Percentiles rank a stretch among this genome's conserved stretches.
phyloP scores from a whole-genome alignment of 2,888 invertebrate species.

The Drosophila pseudotalamancana region DNA sequence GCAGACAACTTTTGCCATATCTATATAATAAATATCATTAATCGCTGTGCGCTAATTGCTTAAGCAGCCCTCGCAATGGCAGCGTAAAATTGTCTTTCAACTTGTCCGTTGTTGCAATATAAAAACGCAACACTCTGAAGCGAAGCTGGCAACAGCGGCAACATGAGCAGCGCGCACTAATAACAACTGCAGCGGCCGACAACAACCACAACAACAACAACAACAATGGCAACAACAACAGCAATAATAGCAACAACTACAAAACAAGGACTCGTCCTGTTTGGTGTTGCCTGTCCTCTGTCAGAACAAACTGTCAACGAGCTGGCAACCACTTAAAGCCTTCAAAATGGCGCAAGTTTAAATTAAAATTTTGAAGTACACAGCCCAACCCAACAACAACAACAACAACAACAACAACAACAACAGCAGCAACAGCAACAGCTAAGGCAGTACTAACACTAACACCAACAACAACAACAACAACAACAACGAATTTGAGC shows the following conservation, averaged over 20 bases:
- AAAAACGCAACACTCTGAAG: conserved; percentile 41
- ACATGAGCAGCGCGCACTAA: conserved; percentile 64
- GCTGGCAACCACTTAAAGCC: conserved; percentile 81
- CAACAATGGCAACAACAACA: conserved; percentile 17
- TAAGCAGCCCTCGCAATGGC: conserved; percentile 36
- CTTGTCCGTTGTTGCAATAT: conserved; percentile 61
- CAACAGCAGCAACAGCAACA: conserved; percentile 19
- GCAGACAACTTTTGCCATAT: too few species aligned
- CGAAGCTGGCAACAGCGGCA: conserved; percentile 32
- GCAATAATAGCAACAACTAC: conserved; percentile 9
- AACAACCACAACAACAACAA: conserved; percentile 25
- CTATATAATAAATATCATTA: too few species aligned
- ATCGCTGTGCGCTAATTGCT: background rate
- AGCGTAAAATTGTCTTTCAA: conserved; percentile 56
- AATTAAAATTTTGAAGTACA: conserved; percentile 81
- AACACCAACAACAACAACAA: conserved; percentile 37
- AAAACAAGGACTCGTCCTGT: conserved; percentile 35
- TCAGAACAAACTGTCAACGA: conserved; percentile 80
- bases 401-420: conserved; percentile 34
- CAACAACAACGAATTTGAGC: conserved; percentile 52
- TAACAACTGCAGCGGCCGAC: conserved; percentile 69
- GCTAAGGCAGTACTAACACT: too few species aligned
- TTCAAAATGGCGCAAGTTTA: conserved; percentile 80
- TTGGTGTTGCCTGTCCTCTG: conserved; percentile 41
- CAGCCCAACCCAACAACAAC: conserved; percentile 53